Percentiles rank a stretch among this genome's conserved stretches.
Evolutionary conservation across 2,888 invertebrate species (phyloP).

Genomic region (Plutella xylostella): DNA sequence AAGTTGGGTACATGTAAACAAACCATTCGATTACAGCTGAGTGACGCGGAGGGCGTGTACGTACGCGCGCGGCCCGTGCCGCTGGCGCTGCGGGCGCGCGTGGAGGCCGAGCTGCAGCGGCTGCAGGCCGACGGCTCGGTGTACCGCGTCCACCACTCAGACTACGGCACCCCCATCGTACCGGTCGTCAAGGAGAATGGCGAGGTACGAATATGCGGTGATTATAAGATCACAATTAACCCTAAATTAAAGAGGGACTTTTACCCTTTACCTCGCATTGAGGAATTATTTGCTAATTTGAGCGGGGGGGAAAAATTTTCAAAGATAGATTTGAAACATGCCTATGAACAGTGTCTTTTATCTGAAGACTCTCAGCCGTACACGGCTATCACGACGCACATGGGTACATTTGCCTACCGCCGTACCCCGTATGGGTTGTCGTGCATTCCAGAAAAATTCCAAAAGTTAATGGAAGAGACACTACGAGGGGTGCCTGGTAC

Average conservation of each 20-base stretch:
- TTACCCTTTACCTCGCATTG: no score
- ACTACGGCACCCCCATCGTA: constrained; percentile 20
- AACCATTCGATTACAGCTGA: no score
- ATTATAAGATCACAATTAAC: constrained; percentile 20
- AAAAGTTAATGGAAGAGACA: constrained; percentile 5
- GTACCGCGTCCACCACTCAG: constrained; percentile 13
- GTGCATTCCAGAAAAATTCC: constrained; percentile 8
- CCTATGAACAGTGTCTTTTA: constrained; percentile 20
- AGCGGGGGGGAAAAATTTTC: constrained; percentile 20
- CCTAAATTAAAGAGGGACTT: no score
- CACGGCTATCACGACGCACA: constrained; percentile 12
- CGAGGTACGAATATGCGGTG: constrained; percentile 14
- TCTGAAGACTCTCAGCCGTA: constrained; percentile 14
- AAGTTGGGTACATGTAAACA: no score
- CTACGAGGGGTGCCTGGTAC: no score
- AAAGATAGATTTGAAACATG: constrained; percentile 21
- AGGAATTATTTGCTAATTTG: constrained; percentile 19
- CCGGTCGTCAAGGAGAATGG: constrained; percentile 12
- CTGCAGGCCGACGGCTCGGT: constrained; percentile 14
- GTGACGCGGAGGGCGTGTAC: no score
- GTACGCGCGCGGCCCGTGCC: not conserved
- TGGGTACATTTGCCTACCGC: constrained; percentile 8
- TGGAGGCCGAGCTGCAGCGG: constrained; percentile 3
- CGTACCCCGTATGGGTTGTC: constrained; percentile 4
- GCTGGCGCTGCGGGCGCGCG: not conserved